Conservation (phyloP, 2,797 vertebrate genomes). For the Microctenopoma lineatum region DNA sequence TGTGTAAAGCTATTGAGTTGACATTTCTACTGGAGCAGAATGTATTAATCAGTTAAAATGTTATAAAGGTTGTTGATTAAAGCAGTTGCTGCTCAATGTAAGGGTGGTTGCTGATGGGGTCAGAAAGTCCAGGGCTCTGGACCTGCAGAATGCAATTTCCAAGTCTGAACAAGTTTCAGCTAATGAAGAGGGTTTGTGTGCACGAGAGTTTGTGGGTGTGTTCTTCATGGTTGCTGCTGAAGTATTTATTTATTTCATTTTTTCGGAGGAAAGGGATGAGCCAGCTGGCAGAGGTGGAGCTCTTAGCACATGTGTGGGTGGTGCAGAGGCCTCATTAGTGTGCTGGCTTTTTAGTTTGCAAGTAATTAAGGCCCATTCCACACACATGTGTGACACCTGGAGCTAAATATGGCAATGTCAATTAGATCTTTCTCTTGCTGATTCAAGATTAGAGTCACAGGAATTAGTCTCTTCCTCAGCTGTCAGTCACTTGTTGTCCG, state of each 20-base stretch:
- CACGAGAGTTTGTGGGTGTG: constrained; percentile 20
- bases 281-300: constrained; percentile 71
- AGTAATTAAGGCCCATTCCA: constrained; percentile 66
- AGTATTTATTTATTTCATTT: constrained; percentile 16
- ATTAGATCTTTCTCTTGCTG: constrained; percentile 18
- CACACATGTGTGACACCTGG: constrained; percentile 83
- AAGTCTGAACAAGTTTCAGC: constrained; percentile 31
- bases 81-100: no score
- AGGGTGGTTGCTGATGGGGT: constrained; percentile 26
- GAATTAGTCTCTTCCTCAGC: constrained; percentile 24
- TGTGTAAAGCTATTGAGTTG: no score
- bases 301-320: constrained; percentile 71
- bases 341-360: constrained; percentile 66
- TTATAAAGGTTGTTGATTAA: no score
- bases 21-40: no score
- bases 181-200: constrained; percentile 36
- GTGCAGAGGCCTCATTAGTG: constrained; percentile 76
- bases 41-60: no score
- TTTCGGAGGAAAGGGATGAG: constrained; percentile 37
- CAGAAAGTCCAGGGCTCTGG: background rate
- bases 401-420: constrained; percentile 47
- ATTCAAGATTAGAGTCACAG: constrained; percentile 15
- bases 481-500: constrained; percentile 11
- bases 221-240: constrained; percentile 14
- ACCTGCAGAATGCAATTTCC: constrained; percentile 7